Evolutionary conservation across 2,113 vertebrate species (phyloP).

Genomic region (Mungos mungo): DNA sequence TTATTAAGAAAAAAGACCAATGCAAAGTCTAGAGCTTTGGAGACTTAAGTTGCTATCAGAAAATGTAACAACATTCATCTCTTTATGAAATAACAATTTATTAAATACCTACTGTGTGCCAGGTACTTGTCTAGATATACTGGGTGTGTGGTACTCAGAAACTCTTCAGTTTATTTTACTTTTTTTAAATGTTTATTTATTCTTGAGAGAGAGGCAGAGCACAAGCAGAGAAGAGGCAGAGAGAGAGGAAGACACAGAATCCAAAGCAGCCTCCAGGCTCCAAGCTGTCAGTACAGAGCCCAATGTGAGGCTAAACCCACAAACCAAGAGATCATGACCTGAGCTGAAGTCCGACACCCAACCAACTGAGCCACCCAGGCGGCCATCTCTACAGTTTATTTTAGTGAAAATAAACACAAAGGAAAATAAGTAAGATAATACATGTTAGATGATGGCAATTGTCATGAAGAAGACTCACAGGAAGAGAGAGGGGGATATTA

Average conservation of each 20-base stretch:
- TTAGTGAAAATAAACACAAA: constrained; percentile 29
- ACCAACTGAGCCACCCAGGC: too few species aligned
- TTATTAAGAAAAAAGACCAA: constrained; percentile 44
- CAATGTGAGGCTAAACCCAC: too few species aligned
- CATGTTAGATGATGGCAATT: neutral
- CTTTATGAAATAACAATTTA: constrained; percentile 34
- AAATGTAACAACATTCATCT: neutral
- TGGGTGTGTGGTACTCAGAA: neutral
- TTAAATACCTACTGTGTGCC: neutral
- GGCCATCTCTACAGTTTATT: neutral
- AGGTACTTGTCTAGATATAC: neutral
- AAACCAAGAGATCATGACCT: too few species aligned
- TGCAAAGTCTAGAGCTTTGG: constrained; percentile 16
- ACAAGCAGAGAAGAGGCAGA: too few species aligned
- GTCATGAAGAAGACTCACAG: neutral
- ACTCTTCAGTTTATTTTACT: neutral
- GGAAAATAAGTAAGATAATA: constrained; percentile 11
- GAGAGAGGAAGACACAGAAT: too few species aligned
- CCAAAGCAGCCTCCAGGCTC: too few species aligned
- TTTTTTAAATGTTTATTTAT: too few species aligned
- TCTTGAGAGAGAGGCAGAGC: too few species aligned
- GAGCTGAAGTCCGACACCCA: too few species aligned
- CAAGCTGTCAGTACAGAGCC: too few species aligned
- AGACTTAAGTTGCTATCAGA: constrained; percentile 48
- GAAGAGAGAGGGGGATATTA: neutral